A percentile compares a stretch with the other conserved stretches of the same genome.
Conservation (phyloP, 2,888 invertebrate species). For the Ennomos erosarius region DNA sequence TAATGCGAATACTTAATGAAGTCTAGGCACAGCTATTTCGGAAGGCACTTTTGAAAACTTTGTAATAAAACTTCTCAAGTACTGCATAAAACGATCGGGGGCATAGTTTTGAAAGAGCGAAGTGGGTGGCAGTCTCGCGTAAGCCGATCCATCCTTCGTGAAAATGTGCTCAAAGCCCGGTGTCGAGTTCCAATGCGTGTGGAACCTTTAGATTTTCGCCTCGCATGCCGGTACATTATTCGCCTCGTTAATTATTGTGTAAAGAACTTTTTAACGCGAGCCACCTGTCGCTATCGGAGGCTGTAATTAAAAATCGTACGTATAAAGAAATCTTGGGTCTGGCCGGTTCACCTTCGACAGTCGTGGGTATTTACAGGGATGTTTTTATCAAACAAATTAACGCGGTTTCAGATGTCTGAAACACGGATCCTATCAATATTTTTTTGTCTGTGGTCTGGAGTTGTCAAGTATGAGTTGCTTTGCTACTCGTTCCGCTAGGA, state of each 20-base stretch:
- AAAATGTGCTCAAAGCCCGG: constrained; percentile 79
- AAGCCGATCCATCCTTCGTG: constrained; percentile 82
- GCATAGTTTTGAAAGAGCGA: constrained; percentile 56
- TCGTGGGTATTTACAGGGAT: constrained; percentile 47
- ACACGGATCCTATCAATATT: background rate
- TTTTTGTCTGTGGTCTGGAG: too few relatives aligned
- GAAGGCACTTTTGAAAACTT: background rate
- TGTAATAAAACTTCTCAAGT: constrained; percentile 29
- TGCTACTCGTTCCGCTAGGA: constrained; percentile 38
- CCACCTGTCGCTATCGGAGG: constrained; percentile 81
- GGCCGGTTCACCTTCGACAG: constrained; percentile 67
- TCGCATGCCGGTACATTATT: constrained; percentile 83
- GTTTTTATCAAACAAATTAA: constrained; percentile 37
- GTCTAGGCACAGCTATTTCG: too few relatives aligned
- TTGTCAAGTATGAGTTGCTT: background rate
- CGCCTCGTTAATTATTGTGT: constrained; percentile 82
- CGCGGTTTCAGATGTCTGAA: constrained; percentile 32
- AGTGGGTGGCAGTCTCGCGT: constrained; percentile 79
- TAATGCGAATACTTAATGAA: too few relatives aligned
- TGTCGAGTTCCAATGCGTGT: constrained; percentile 78
- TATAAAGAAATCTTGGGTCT: constrained; percentile 60
- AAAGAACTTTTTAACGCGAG: constrained; percentile 71
- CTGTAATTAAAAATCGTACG: constrained; percentile 75
- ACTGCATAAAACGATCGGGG: constrained; percentile 53
- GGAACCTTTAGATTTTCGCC: constrained; percentile 81